Base-by-base conservation (phyloP, 92 coral and sea anemone species). In the Paramuricea clavata region DNA sequence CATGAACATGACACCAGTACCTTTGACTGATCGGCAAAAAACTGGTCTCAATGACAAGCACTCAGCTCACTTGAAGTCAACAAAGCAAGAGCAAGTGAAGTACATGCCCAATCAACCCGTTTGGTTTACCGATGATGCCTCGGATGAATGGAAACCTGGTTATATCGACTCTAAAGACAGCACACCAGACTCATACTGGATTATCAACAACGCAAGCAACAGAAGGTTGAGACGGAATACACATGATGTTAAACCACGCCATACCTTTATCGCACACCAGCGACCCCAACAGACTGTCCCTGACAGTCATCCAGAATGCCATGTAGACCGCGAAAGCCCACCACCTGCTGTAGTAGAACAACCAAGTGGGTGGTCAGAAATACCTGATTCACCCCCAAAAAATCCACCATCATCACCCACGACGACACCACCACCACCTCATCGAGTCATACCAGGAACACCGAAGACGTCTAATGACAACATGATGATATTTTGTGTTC, bases 171-270 rank as follows among this genome's bases (percentile, higher is more conserved):
- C 86, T 43, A 78, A 87, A 34, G 93, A 88, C 52, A 39, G 34
- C 41, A 13, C 91, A 69, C 95, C 92, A 59, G 91, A 88, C 76
- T 91, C 95, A 39, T 91, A 87, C 89, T 93, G 95, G 90, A 77
- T 91, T 52, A 62, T 91, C 81, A 92, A 85, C 23, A 81, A 79
- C 22, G 72, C 69, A 61, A 92, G 70, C 88, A 74, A 74, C 78
- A 77, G 92, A 52, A 60, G 89, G 77, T 67, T 88, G 57, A 81
- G 94, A 50, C 77, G 86, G 8, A 91, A 91, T 80, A 82, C 33
- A 54, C 86, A 76, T 72, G 91, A 93, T 87, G 82, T 93, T 70
- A 93, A 93, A 25, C 88, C 93, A 23, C 92, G 92, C 1, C 88
- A 81, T 49, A 49, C 88, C 42, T 64, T 60, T 74, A 61, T 85